phyloP scores from a whole-genome alignment of 1,140 invertebrate species.

The Leptinotarsa texana region DNA sequence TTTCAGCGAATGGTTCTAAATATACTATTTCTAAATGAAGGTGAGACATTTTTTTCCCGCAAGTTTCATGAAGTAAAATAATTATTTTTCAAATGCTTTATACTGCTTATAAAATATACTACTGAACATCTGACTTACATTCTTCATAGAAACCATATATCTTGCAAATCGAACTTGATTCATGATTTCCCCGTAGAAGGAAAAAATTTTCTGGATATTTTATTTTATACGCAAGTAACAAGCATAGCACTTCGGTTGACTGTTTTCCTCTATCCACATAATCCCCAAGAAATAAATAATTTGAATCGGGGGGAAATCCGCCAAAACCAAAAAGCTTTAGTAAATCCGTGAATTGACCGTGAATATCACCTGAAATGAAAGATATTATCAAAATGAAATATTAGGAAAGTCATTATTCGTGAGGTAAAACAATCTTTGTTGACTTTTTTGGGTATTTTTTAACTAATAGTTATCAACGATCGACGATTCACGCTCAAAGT shows the following conservation, averaged over 20 bases:
- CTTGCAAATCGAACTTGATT: slow-evolving; percentile 84
- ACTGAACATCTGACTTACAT: slow-evolving; percentile 59
- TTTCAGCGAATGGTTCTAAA: no score
- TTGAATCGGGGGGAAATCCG: slow-evolving; percentile 94
- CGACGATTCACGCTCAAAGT: no score
- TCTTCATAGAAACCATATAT: slow-evolving; percentile 88
- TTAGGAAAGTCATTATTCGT: no score
- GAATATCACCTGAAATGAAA: slow-evolving; percentile 95
- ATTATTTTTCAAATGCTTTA: no score
- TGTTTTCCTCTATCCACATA: slow-evolving; percentile 93
- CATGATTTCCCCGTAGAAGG: slow-evolving; percentile 82
- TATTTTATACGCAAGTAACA: slow-evolving; percentile 91
- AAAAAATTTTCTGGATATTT: slow-evolving; percentile 97
- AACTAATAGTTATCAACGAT: no score
- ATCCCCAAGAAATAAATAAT: slow-evolving; percentile 94
- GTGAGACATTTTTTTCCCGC: no score
- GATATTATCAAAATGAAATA: no score
- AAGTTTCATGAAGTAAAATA: no score
- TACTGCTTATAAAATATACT: no score
- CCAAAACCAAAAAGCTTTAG: slow-evolving; percentile 95
- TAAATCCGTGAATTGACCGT: slow-evolving; percentile 93
- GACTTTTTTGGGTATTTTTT: no score
- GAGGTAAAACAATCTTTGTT: no score
- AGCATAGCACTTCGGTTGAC: slow-evolving; percentile 83
- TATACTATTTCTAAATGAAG: no score